phyloP scores from a whole-genome alignment of 2,888 invertebrate species.

The Muscina levida region DNA sequence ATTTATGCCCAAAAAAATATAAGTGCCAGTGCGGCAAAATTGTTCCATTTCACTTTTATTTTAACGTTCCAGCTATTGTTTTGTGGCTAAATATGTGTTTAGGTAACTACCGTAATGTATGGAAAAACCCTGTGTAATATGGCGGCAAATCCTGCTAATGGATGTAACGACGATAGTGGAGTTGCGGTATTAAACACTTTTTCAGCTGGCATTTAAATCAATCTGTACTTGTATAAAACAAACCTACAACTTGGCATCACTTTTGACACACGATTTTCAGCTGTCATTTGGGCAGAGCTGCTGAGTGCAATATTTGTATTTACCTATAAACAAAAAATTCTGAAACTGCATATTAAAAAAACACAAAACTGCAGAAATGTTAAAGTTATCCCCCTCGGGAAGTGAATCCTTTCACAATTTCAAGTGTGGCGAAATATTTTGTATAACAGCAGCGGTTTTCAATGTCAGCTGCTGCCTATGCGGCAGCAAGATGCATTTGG shows the following conservation, averaged over 20 bases:
- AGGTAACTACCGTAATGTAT: too few relatives aligned
- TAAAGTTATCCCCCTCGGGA: conserved; percentile 69
- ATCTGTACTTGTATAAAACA: neutral
- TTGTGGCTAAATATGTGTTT: too few relatives aligned
- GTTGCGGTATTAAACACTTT: too few relatives aligned
- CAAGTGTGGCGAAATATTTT: conserved; percentile 75
- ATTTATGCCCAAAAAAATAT: too few relatives aligned
- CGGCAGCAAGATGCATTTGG: conserved; percentile 68
- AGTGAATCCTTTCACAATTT: conserved; percentile 68
- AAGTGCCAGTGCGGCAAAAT: too few relatives aligned
- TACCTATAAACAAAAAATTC: conserved; percentile 45
- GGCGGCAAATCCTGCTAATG: too few relatives aligned
- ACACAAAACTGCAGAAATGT: conserved; percentile 66
- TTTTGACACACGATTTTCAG: neutral
- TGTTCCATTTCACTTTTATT: too few relatives aligned
- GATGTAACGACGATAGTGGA: too few relatives aligned
- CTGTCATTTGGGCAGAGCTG: conserved; percentile 18
- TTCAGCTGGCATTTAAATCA: too few relatives aligned
- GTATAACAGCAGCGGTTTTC: conserved; percentile 69
- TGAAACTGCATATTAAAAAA: neutral
- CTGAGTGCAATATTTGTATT: conserved; percentile 13
- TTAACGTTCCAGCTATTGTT: too few relatives aligned
- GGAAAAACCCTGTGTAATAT: too few relatives aligned
- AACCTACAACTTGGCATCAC: conserved; percentile 32
- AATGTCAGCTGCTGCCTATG: conserved; percentile 73